Conservation (phyloP, 2,888 invertebrate species). For the Phanerotoma sp. region DNA sequence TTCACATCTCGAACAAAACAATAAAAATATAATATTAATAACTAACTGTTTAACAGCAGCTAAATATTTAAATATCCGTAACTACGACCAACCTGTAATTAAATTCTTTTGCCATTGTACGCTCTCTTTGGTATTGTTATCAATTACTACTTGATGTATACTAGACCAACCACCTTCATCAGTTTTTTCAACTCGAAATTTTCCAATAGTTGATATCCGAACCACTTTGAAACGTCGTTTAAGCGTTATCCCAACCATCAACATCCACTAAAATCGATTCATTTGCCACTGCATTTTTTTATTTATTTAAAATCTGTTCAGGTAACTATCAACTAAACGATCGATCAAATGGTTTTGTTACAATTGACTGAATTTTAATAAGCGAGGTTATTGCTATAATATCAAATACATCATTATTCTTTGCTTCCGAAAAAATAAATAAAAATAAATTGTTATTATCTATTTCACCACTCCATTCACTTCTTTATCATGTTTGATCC, state of each 20-base stretch:
- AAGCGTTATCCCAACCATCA: slow-evolving; percentile 27
- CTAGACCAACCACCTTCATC: neutral
- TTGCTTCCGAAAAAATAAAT: no score
- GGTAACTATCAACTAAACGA: neutral
- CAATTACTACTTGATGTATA: neutral
- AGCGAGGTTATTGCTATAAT: no score
- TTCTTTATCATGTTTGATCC: slow-evolving; percentile 18
- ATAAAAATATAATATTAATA: slow-evolving; percentile 20
- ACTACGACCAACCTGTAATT: slow-evolving; percentile 42
- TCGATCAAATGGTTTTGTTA: no score
- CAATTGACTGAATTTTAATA: no score
- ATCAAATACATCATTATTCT: no score
- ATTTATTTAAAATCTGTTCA: neutral
- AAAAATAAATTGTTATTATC: no score
- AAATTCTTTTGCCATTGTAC: slow-evolving; percentile 51
- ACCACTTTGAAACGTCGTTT: slow-evolving; percentile 4
- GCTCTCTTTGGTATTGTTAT: slow-evolving; percentile 7
- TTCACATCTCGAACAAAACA: slow-evolving; percentile 16
- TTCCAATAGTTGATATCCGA: neutral
- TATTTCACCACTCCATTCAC: slow-evolving; percentile 19
- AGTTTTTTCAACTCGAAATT: neutral
- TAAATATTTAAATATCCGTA: neutral
- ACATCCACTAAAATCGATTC: slow-evolving; percentile 32
- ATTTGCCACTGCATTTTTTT: slow-evolving; percentile 5
- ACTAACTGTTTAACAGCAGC: neutral